These are phyloP conservation scores for Tetanocera ferruginea DNA, from an alignment of 2,888 invertebrate species.

Conservation along the genomic window DNA sequence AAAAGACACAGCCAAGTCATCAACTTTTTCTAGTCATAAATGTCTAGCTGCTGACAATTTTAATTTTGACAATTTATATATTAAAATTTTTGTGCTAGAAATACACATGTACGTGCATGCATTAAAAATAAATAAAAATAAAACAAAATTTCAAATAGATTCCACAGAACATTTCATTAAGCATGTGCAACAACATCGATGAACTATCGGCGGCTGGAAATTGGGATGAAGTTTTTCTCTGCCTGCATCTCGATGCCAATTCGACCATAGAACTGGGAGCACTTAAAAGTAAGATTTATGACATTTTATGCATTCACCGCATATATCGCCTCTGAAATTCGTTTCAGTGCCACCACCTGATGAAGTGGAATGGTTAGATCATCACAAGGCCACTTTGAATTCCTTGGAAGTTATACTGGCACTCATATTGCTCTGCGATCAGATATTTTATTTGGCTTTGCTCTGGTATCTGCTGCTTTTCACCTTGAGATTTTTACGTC, in stretches of 20 bases:
- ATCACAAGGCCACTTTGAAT: constrained; percentile 45
- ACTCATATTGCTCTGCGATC: constrained; percentile 46
- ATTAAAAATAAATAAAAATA: constrained; percentile 4
- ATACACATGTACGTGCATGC: not conserved
- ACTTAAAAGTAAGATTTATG: constrained; percentile 42
- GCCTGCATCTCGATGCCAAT: constrained; percentile 48
- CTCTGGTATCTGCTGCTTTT: constrained; percentile 44
- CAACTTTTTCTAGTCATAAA: no score
- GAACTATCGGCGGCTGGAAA: constrained; percentile 42
- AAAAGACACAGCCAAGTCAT: no score
- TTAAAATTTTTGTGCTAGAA: not conserved
- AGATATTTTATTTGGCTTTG: constrained; percentile 45
- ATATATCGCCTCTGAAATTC: not conserved
- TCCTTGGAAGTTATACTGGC: constrained; percentile 47
- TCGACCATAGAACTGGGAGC: constrained; percentile 48
- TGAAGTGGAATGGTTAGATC: constrained; percentile 45
- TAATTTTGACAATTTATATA: no score
- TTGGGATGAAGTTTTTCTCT: constrained; percentile 49
- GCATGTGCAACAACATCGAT: constrained; percentile 39
- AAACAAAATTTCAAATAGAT: constrained; percentile 7
- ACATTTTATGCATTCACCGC: not conserved
- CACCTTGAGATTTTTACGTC: constrained; percentile 41
- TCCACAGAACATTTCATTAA: not conserved
- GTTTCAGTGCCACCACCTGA: not conserved
- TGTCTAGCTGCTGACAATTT: no score